Conservation (phyloP, 2,113 vertebrate species). For the Nyctereutes procyonoides region DNA sequence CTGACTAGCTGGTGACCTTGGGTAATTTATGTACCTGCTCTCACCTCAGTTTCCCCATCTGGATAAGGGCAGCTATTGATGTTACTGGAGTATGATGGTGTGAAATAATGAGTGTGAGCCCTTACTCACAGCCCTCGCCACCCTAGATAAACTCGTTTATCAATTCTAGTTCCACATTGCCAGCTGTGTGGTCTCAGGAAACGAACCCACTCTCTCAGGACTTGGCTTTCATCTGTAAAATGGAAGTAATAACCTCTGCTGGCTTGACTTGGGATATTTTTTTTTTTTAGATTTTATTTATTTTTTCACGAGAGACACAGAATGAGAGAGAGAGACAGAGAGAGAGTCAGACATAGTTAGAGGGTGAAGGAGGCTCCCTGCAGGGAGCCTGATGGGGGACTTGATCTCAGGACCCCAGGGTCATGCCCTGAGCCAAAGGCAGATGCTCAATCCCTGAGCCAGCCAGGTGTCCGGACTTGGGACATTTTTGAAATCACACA, state of each 20-base stretch:
- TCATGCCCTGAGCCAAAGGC: no score
- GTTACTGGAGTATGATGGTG: not conserved
- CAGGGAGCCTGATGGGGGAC: no score
- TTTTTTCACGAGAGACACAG: no score
- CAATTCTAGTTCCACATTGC: not conserved
- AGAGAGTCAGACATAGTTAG: no score
- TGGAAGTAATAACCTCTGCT: not conserved
- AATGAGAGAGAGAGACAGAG: no score
- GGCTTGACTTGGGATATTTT: not conserved
- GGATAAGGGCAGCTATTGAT: not conserved
- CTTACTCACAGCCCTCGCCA: not conserved
- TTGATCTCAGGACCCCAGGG: no score
- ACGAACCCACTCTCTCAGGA: not conserved
- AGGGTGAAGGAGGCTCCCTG: no score
- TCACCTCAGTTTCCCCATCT: not conserved
- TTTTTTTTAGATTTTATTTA: not conserved
- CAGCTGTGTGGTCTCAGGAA: not conserved
- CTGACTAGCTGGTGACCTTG: not conserved
- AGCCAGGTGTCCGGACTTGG: no score
- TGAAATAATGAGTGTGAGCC: not conserved
- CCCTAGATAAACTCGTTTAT: not conserved
- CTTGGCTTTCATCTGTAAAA: not conserved
- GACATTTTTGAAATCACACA: not conserved
- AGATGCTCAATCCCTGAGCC: no score
- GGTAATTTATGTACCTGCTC: not conserved